These are phyloP conservation scores for Heteractis magnifica DNA, from an alignment of 92 coral and sea anemone species.

Conservation along the genomic window DNA sequence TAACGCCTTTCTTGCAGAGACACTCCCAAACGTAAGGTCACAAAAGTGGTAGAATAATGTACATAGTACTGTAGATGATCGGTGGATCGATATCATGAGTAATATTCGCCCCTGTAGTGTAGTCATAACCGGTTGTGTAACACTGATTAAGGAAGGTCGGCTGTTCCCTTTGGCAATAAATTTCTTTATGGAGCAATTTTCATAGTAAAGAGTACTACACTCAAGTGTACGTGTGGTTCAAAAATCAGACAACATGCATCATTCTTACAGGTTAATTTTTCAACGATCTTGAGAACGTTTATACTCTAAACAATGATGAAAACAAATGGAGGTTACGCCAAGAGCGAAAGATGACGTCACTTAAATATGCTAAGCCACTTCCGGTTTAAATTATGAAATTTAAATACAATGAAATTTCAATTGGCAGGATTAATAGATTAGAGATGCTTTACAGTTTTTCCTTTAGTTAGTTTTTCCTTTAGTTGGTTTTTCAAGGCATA, in stretches of 20 bases:
- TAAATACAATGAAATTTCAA: not conserved
- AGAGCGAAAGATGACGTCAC: constrained; percentile 5
- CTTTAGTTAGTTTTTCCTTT: not conserved
- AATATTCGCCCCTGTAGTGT: not conserved
- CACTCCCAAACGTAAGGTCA: not conserved
- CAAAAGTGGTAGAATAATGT: not conserved
- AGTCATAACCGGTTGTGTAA: not conserved
- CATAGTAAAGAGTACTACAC: too few species aligned
- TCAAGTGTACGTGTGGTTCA: too few species aligned
- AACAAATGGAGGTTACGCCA: not conserved
- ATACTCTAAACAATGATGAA: not conserved
- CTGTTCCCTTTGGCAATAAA: not conserved
- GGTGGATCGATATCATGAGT: not conserved
- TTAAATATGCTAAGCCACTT: not conserved
- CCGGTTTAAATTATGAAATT: not conserved
- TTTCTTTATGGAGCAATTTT: too few species aligned
- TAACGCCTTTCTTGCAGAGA: not conserved
- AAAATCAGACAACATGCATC: not conserved
- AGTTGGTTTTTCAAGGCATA: not conserved
- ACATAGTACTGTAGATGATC: not conserved
- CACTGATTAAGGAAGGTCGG: not conserved
- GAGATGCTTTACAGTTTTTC: not conserved
- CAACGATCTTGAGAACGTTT: not conserved
- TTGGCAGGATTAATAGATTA: not conserved
- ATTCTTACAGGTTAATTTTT: not conserved